Evolutionary conservation across 35 echinoderm and acorn worm species (phyloP).

Genomic region (Lytechinus variegatus): DNA sequence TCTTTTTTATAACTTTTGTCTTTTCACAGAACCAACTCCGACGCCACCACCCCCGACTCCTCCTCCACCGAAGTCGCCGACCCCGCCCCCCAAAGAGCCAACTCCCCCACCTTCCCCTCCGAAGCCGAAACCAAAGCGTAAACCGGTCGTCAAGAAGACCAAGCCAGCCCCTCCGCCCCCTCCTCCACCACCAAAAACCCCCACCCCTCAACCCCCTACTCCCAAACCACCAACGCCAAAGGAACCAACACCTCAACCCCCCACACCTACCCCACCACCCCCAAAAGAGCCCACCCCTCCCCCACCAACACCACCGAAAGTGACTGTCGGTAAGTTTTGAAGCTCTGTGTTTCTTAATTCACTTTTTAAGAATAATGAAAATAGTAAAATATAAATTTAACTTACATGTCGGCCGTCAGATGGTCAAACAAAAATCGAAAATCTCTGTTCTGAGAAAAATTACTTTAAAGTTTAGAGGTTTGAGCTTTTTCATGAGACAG

Average conservation of each 20-base stretch:
- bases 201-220: conserved; percentile 22
- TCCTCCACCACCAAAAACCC: neutral
- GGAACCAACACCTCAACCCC: conserved; percentile 25
- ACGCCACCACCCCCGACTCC: neutral
- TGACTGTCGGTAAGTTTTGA: neutral
- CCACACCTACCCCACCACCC: neutral
- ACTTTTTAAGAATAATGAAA: too few species aligned
- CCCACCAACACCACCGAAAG: conserved; percentile 8
- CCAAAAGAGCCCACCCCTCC: conserved; percentile 18
- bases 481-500: too few species aligned
- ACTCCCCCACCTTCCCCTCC: conserved; percentile 8
- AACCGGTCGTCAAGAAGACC: conserved; percentile 33
- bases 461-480: too few species aligned
- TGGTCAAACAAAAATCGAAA: too few species aligned
- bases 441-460: too few species aligned
- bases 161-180: conserved; percentile 20
- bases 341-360: too few species aligned
- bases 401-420: too few species aligned
- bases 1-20: neutral
- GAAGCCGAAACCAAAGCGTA: conserved; percentile 24
- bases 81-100: conserved; percentile 25
- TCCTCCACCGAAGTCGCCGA: neutral
- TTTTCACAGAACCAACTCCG: conserved; percentile 33
- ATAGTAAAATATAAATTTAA: too few species aligned
- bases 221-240: conserved; percentile 41